These are phyloP conservation scores for Eubasilissa splendida DNA, from an alignment of 2,888 invertebrate species.

Conservation along the genomic window DNA sequence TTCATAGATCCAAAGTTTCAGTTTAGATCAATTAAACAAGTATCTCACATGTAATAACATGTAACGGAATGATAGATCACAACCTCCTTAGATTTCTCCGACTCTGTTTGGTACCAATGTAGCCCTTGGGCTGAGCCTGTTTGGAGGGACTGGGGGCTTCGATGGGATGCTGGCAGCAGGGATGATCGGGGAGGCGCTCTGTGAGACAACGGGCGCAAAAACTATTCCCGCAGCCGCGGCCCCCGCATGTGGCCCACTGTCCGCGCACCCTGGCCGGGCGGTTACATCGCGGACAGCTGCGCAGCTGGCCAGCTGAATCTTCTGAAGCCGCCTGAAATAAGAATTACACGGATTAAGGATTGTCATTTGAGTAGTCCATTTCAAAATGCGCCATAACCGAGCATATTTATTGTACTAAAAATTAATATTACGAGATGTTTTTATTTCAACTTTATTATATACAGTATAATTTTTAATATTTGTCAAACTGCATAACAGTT, in stretches of 20 bases:
- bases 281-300: slow-evolving; percentile 67
- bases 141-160: slow-evolving; percentile 71
- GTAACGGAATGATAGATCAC: slow-evolving; percentile 48
- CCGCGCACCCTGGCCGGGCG: slow-evolving; percentile 69
- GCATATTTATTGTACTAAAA: too few relatives aligned
- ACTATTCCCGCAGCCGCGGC: slow-evolving; percentile 68
- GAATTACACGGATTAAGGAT: neutral
- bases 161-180: slow-evolving; percentile 67
- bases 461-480: too few relatives aligned
- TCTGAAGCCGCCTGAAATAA: slow-evolving; percentile 65
- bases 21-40: neutral
- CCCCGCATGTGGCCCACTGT: slow-evolving; percentile 73
- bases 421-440: too few relatives aligned
- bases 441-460: too few relatives aligned
- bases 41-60: neutral
- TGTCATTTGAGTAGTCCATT: too few relatives aligned
- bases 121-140: slow-evolving; percentile 65
- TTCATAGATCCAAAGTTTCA: too few relatives aligned
- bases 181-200: slow-evolving; percentile 67
- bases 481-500: too few relatives aligned
- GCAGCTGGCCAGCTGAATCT: slow-evolving; percentile 65
- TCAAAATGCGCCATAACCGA: too few relatives aligned
- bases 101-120: slow-evolving; percentile 67
- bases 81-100: slow-evolving; percentile 68
- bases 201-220: slow-evolving; percentile 71